Evolutionary conservation across 2,113 vertebrate species (phyloP).

Genomic region (rat (Rattus norvegicus)): GRCr8 NC_086032.1:106066001-106066500

Average conservation of each 20-base stretch:
- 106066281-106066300: background rate
- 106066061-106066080: background rate
- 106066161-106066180: slow-evolving; percentile 15
- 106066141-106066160: background rate
- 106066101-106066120: background rate
- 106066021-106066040: background rate
- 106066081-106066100: background rate
- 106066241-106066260: background rate
- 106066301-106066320: background rate
- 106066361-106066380: background rate
- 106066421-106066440: background rate
- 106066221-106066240: background rate
- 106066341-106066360: background rate
- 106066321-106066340: background rate
- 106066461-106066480: too few relatives aligned
- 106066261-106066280: background rate
- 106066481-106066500: background rate
- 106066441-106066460: background rate
- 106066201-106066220: background rate
- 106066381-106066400: background rate
- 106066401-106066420: background rate
- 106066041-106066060: background rate
- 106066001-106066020: background rate
- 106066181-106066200: slow-evolving; percentile 4
- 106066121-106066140: background rate